Percentiles rank a stretch among this genome's conserved stretches.
These are phyloP conservation scores for Lysiphlebus fabarum DNA, from an alignment of 1,140 invertebrate genomes.

Conservation along the genomic window DNA sequence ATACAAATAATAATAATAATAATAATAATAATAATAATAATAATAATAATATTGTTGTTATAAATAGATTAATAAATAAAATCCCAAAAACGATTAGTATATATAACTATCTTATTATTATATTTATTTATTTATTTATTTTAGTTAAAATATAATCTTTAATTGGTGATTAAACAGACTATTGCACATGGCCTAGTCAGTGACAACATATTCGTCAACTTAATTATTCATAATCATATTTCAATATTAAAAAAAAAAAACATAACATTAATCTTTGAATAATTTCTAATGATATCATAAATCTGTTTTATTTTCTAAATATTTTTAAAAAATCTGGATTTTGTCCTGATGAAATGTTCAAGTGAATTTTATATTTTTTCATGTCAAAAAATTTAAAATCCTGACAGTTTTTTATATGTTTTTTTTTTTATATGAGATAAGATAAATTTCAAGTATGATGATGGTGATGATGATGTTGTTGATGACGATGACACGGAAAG, in stretches of 20 bases:
- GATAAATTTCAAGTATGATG: slow-evolving; percentile 8
- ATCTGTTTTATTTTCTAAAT: background rate
- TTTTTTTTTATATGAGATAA: slow-evolving; percentile 11
- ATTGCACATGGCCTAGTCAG: slow-evolving; percentile 51
- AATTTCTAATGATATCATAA: slow-evolving; percentile 3
- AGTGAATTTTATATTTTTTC: slow-evolving; percentile 8
- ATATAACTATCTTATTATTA: slow-evolving; percentile 31
- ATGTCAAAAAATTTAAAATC: background rate
- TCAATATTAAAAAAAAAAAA: background rate
- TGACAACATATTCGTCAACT: slow-evolving; percentile 49
- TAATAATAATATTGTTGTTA: background rate
- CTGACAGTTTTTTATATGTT: no score
- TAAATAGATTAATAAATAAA: slow-evolving; percentile 16
- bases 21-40: background rate
- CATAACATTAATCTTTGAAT: no score
- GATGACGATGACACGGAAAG: slow-evolving; percentile 2
- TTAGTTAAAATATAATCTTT: slow-evolving; percentile 37
- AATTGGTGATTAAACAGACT: slow-evolving; percentile 49
- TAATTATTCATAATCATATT: slow-evolving; percentile 28
- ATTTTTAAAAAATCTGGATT: slow-evolving; percentile 4
- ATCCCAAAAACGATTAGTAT: slow-evolving; percentile 29
- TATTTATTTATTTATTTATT: background rate
- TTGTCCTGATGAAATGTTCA: background rate
- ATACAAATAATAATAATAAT: slow-evolving; percentile 1
- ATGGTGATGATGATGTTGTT: no score